Evolutionary conservation across 2,888 invertebrate genomes (phyloP).

Genomic region (Drosophila pegasa): DNA sequence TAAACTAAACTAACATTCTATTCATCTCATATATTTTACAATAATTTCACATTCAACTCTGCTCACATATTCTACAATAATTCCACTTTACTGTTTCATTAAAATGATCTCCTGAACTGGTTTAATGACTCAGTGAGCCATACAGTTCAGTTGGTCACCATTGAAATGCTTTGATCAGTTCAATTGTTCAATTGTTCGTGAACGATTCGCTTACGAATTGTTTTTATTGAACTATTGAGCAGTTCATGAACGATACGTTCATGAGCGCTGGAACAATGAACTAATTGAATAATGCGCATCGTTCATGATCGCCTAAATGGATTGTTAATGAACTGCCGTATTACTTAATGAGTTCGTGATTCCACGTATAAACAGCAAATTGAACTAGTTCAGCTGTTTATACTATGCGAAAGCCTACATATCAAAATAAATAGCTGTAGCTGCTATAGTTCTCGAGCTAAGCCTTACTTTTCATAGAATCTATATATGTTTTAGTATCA

Average conservation of each 20-base stretch:
- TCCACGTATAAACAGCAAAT: not conserved
- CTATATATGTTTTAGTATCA: not conserved
- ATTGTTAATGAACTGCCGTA: not conserved
- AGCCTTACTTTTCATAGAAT: not conserved
- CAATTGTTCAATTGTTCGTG: not conserved
- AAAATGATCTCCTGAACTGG: not conserved
- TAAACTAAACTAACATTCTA: too few species aligned
- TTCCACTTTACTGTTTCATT: not conserved
- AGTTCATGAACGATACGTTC: too few species aligned
- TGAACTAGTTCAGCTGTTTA: not conserved
- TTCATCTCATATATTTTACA: not conserved
- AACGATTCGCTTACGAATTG: too few species aligned
- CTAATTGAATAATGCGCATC: conserved; percentile 1
- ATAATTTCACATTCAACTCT: not conserved
- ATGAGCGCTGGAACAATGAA: not conserved
- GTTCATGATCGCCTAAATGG: not conserved
- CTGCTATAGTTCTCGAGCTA: not conserved
- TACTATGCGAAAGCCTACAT: not conserved
- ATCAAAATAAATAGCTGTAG: not conserved
- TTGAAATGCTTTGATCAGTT: too few species aligned
- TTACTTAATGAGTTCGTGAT: not conserved
- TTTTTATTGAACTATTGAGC: not conserved
- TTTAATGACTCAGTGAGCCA: not conserved
- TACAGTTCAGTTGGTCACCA: not conserved
- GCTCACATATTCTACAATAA: not conserved